Base-by-base conservation (phyloP, 1,140 invertebrate species). In the Metopolophium dirhodum region DNA sequence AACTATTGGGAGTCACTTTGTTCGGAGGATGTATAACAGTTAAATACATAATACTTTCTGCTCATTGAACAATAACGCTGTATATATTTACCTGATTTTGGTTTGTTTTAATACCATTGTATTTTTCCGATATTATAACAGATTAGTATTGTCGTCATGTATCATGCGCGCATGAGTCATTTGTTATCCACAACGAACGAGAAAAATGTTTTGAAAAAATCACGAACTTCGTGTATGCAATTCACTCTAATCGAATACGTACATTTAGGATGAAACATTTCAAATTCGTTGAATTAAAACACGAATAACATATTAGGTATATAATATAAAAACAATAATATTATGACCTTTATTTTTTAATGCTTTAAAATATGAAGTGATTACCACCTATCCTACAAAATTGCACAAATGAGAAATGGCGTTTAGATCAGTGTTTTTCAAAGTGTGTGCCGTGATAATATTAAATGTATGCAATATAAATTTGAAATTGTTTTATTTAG, bases 1-100 rank as follows among this genome's bases (percentile, higher is more conserved):
- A 88, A 88, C 18, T 51, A 88, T 88, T 51, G 30, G 7, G 51
- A 35, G 51, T 89, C 18, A 88, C 30, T 49, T 89, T 57, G 14
- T 90, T 41, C 20, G 23, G 30, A 26, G 11, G 88, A 45, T 11
- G 35, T 14, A 11, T 37, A 90, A 57, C 88, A 57, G 87, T 88
- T 88, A 88, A 88, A 88, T 57, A 41, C 23, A 26, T 14, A 90
- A 90, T 90, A 90, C 49, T 90, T 89, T 37, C 87, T 89, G 51
- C 9, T 35, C 87, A 90, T 57, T 90, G 51, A 90, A 54, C 51
- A 26, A 57, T 90, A 57, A 90, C n/a, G 2, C 11, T 86, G 37
- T 47, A n/a, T 89, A 57, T 57, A 26, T 54, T 54, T 90, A 90
- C 88, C 49, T n/a, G 47, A 54, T 41, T 90, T 90, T 23, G n/a